Evolutionary conservation across 1,140 invertebrate genomes (phyloP), one percentile per base, ranked within the genome.

Genomic region (Leucophenga varia): DNA sequence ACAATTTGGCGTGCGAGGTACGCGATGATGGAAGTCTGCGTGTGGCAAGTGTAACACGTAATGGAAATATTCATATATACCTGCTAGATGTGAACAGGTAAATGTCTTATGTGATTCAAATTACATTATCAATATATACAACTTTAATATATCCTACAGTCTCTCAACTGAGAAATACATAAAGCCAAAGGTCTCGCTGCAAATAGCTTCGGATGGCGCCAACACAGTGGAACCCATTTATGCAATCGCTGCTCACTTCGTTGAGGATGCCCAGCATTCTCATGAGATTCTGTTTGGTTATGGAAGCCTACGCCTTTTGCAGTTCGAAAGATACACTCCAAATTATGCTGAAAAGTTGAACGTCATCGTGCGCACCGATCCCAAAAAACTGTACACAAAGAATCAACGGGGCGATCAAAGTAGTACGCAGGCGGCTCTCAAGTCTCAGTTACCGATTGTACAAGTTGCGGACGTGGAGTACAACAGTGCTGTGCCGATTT

Each of bases 61-160:
- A 81, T 70, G 90, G 90, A 12, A 82, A 86, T 31, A 81, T 88
- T 35, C 84, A 91, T 70, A 76, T 91, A 25, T 93, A 89, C 75
- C 80, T 85, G 53, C 84, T 88, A 53, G 82, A 82, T 51, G 76
- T 87, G 31, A 90, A 90, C 77, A 86, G 87, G 79, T 86, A 74
- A 47, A 28, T 20, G 13, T 10, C 6, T n/a, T 3, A 9, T 5
- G 1, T 0, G 19, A 13, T 34, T 3, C 1, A 20, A 3, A 10
- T 4, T 3, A 0, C 25, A 36, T 36, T 30, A 7, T 12, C 6
- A 7, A 7, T 30, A 30, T 30, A 7, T 30, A 30, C 6, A 30
- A 30, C 25, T 7, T 30, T 6, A 10, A 18, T n/a, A 8, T 31
- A 44, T 31, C n/a, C 59, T 47, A 37, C 64, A 77, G 40, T 61